Conservation (phyloP, 2,797 vertebrate species). For the Danio aesculapii region DNA sequence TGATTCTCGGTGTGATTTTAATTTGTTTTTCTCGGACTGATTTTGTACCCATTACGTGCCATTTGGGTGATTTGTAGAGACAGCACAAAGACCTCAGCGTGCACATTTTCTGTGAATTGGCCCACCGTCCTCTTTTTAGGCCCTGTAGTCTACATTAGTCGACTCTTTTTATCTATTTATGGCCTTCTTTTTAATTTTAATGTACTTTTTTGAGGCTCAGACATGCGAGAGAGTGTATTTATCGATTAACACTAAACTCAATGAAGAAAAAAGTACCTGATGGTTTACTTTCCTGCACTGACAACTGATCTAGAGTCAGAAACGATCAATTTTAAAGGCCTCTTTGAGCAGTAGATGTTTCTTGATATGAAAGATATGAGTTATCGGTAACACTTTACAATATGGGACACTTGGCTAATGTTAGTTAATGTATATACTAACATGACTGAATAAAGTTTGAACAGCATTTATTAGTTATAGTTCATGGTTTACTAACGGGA, state of each 20-base stretch:
- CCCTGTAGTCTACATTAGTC: background rate
- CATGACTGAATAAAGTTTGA: no score
- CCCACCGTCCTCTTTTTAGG: background rate
- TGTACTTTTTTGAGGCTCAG: background rate
- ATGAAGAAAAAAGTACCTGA: background rate
- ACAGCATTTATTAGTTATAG: no score
- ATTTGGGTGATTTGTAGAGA: conserved; percentile 74
- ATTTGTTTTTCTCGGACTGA: conserved; percentile 29
- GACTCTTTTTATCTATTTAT: conserved; percentile 42
- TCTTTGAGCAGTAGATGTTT: conserved; percentile 22
- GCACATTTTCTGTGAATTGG: conserved; percentile 51
- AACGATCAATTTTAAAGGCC: conserved; percentile 49
- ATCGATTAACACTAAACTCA: conserved; percentile 28
- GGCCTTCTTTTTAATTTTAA: conserved; percentile 50
- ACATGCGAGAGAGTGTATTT: background rate
- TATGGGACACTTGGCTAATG: no score
- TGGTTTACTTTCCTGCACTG: conserved; percentile 26
- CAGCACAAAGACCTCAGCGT: conserved; percentile 67
- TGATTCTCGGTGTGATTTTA: conserved; percentile 61
- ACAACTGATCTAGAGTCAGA: background rate
- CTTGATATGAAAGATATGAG: background rate
- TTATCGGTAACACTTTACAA: background rate
- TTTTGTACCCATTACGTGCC: conserved; percentile 76
- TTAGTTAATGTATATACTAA: no score
- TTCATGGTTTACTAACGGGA: no score